Conservation (phyloP, 2,888 invertebrate genomes). For the Ctenicera cuprea region DNA sequence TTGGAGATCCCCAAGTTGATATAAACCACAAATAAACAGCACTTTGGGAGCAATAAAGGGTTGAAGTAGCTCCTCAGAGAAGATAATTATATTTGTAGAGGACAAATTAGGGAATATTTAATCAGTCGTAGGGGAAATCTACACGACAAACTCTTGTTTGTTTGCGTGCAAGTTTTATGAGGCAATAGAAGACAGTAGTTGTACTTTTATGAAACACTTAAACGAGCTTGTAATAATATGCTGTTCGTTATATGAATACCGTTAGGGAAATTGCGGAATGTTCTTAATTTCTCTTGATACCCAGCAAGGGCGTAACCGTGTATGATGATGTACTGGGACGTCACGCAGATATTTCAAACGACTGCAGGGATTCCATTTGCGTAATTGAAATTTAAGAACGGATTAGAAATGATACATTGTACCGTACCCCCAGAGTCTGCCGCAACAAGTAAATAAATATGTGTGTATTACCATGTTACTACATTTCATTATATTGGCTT, state of each 20-base stretch:
- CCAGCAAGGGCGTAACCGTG: background rate
- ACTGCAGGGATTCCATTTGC: constrained; percentile 8
- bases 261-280: background rate
- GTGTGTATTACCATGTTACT: no score
- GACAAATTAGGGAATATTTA: constrained; percentile 50
- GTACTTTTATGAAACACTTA: background rate
- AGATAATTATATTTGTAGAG: constrained; percentile 52
- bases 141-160: constrained; percentile 33
- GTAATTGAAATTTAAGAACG: constrained; percentile 17
- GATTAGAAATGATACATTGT: constrained; percentile 1
- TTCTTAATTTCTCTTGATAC: constrained; percentile 6
- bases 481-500: no score
- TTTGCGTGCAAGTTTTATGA: constrained; percentile 28
- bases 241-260: background rate
- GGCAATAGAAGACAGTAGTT: constrained; percentile 10
- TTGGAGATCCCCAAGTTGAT: constrained; percentile 46
- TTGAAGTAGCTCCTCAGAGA: constrained; percentile 44
- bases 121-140: constrained; percentile 48
- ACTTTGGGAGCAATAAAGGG: constrained; percentile 51
- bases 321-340: background rate
- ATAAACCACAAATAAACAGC: constrained; percentile 51
- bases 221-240: background rate
- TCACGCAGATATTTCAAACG: constrained; percentile 10
- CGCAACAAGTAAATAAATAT: background rate
- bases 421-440: background rate